Evolutionary conservation across 1,140 invertebrate genomes (phyloP).

Genomic region (Hirudo medicinalis): DNA sequence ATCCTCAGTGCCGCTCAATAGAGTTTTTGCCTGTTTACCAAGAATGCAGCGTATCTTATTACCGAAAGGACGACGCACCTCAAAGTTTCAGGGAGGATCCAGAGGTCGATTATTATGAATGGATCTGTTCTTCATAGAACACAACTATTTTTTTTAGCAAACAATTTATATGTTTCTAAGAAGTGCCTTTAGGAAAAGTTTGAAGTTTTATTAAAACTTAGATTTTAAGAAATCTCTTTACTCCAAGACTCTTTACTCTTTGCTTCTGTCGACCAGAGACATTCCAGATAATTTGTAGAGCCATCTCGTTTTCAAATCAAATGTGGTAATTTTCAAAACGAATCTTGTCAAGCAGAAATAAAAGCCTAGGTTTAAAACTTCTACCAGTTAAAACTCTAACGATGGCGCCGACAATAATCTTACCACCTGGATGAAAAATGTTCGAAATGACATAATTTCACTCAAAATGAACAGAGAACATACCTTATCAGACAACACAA

Average conservation of each 20-base stretch:
- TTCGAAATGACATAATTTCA: background rate
- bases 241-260: too few relatives aligned
- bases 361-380: constrained; percentile 47
- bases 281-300: too few relatives aligned
- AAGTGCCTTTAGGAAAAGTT: background rate
- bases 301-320: too few relatives aligned
- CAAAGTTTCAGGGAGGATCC: constrained; percentile 18
- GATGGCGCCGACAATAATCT: constrained; percentile 79
- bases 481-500: constrained; percentile 89
- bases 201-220: background rate
- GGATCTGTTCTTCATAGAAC: constrained; percentile 8
- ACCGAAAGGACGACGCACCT: background rate
- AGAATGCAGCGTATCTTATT: constrained; percentile 17
- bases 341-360: too few relatives aligned
- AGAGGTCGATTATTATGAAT: constrained; percentile 17
- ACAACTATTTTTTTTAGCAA: constrained; percentile 1
- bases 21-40: constrained; percentile 12
- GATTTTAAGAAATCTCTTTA: too few relatives aligned
- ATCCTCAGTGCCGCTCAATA: constrained; percentile 17
- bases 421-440: constrained; percentile 43
- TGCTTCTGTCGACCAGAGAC: too few relatives aligned
- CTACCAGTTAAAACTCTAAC: constrained; percentile 81
- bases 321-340: too few relatives aligned
- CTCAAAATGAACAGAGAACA: background rate
- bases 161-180: background rate